Conservation (phyloP, 2,797 vertebrate species). For the Vireo griseus region DNA sequence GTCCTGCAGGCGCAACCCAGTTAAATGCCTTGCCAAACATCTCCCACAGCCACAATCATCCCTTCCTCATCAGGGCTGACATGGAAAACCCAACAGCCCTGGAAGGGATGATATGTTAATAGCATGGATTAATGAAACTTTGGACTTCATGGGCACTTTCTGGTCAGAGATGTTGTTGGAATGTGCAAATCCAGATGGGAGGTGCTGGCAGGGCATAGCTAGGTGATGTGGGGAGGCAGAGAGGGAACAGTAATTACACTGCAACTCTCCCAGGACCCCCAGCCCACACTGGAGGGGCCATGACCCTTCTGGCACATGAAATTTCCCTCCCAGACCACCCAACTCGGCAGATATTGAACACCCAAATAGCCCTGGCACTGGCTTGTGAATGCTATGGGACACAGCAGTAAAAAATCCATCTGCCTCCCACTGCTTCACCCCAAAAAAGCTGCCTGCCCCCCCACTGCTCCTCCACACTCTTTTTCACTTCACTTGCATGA, state of each 20-base stretch:
- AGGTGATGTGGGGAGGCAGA: background rate
- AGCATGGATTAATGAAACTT: background rate
- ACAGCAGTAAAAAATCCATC: background rate
- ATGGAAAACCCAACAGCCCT: background rate
- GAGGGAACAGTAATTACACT: fast-evolving
- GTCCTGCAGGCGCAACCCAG: background rate
- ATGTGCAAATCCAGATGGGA: fast-evolving
- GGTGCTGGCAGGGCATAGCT: background rate
- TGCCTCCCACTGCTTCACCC: background rate
- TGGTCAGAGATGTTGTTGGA: background rate
- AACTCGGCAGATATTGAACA: background rate
- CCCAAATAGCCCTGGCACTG: background rate
- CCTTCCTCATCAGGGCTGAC: fast-evolving
- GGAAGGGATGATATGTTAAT: background rate
- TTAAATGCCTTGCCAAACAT: fast-evolving
- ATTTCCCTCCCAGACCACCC: background rate
- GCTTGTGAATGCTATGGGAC: fast-evolving
- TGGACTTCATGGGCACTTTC: background rate
- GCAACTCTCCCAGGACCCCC: background rate
- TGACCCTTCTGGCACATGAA: background rate
- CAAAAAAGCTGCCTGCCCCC: fast-evolving
- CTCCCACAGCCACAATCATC: fast-evolving
- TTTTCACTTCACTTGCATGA: background rate
- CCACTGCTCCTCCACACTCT: background rate
- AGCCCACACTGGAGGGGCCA: background rate